Base-by-base conservation (phyloP, 2,113 vertebrate species). In the Rynchops niger region DNA sequence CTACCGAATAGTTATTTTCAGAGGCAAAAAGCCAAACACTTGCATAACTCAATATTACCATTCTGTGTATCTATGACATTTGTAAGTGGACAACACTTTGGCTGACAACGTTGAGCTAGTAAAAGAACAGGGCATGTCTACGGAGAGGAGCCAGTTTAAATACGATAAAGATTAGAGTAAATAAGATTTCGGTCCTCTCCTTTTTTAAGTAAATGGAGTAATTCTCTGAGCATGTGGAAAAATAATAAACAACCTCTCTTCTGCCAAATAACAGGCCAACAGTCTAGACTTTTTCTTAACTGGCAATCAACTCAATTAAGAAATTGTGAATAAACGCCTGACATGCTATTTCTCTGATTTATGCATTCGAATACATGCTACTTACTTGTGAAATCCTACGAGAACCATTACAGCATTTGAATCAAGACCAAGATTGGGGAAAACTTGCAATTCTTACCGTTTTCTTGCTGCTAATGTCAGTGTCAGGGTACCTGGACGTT, bases 171-270 rank as follows among this genome's bases (percentile, higher is more conserved):
- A 55, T 50, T 69, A 38, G 56, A 89, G 66, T 73, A 93, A 97
- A 89, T 84, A 87, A 70, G 58, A 84, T 88, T 77, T 52, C 42
- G 58, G 40, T 38, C 49, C 76, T 86, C 55, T 81, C 14, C 30
- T 20, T 92, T 88, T 85, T 86, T 38, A 80, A 93, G 85, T 85
- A 83, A 92, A 90, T 32, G 59, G 71, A 90, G 63, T 93, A 88
- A 92, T 77, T 90, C 61, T 73, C 66, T 0, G 13, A 73, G 82
- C 85, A 95, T 92, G 92, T 93, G 70, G 52, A 94, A 96, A 66
- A 95, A 95, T 82, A 96, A 96, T 80, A 95, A 95, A 86, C 83
- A 90, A 58, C 62, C 62, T 85, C 82, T 67, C 73, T 69, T 58
- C 53, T 87, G 90, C 90, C 88, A 89, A 93, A 26, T 19, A 86